These are phyloP conservation scores for Choreutis nemorana DNA, from an alignment of 2,888 invertebrate genomes.

Conservation along the genomic window DNA sequence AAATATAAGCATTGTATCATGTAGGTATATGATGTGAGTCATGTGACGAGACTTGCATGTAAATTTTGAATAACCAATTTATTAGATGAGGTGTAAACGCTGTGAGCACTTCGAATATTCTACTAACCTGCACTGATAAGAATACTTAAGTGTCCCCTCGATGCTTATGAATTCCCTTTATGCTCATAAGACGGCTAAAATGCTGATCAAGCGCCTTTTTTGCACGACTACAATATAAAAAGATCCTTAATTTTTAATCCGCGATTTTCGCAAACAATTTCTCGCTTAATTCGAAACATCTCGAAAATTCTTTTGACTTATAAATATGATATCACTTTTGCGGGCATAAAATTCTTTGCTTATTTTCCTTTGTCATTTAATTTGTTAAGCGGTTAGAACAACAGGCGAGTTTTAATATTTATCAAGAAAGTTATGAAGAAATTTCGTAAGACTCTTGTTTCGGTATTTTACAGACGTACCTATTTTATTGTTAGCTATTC, in stretches of 20 bases:
- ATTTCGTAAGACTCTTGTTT: no score
- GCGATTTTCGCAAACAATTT: slow-evolving; percentile 16
- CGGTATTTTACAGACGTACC: no score
- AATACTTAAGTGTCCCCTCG: slow-evolving; percentile 25
- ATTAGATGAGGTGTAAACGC: slow-evolving; percentile 13
- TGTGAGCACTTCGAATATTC: slow-evolving; percentile 30
- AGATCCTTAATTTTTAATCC: slow-evolving; percentile 16
- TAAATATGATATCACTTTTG: slow-evolving; percentile 20
- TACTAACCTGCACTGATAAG: slow-evolving; percentile 31
- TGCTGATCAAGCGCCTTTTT: slow-evolving; percentile 21
- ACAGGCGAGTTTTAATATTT: no score
- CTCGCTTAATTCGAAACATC: slow-evolving; percentile 9
- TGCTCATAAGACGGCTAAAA: slow-evolving; percentile 25
- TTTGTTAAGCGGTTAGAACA: no score
- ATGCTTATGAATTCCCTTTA: slow-evolving; percentile 25
- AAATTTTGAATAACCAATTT: no score
- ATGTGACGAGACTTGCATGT: no score
- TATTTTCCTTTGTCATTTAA: no score
- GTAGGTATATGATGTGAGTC: no score
- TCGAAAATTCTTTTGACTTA: slow-evolving; percentile 9
- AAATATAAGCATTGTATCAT: no score
- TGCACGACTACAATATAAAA: slow-evolving; percentile 10
- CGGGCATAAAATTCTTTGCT: slow-evolving; percentile 12
- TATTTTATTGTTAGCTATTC: no score
- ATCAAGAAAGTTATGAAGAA: no score